Conservation (phyloP, 2,888 invertebrate species). For the Netelia inedita region DNA sequence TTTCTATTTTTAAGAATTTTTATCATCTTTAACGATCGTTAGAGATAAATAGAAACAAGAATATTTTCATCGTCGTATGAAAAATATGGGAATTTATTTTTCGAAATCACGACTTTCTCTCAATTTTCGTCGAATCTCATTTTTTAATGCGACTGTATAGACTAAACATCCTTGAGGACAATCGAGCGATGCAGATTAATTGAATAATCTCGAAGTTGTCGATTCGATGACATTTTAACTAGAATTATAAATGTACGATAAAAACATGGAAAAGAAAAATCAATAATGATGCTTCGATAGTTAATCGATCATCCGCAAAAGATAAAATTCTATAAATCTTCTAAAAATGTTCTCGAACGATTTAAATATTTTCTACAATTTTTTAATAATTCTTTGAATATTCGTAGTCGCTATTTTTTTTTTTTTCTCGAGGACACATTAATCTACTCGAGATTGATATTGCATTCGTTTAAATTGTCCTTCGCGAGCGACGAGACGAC, state of each 20-base stretch:
- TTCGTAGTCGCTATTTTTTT: too few relatives aligned
- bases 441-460: neutral
- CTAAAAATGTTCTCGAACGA: too few relatives aligned
- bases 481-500: neutral
- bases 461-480: neutral
- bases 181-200: constrained; percentile 3
- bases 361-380: too few relatives aligned
- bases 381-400: too few relatives aligned
- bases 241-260: neutral
- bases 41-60: too few relatives aligned
- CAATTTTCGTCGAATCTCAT: neutral
- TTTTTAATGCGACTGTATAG: neutral
- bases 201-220: neutral
- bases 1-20: neutral
- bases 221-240: neutral
- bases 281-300: too few relatives aligned
- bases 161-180: neutral
- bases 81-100: too few relatives aligned
- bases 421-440: too few relatives aligned
- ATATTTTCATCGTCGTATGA: too few relatives aligned
- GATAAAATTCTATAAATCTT: too few relatives aligned
- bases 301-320: too few relatives aligned
- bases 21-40: too few relatives aligned
- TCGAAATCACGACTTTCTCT: neutral
- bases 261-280: neutral